Base-by-base conservation (phyloP, 2,888 invertebrate genomes). In the Tachina lurida region DNA sequence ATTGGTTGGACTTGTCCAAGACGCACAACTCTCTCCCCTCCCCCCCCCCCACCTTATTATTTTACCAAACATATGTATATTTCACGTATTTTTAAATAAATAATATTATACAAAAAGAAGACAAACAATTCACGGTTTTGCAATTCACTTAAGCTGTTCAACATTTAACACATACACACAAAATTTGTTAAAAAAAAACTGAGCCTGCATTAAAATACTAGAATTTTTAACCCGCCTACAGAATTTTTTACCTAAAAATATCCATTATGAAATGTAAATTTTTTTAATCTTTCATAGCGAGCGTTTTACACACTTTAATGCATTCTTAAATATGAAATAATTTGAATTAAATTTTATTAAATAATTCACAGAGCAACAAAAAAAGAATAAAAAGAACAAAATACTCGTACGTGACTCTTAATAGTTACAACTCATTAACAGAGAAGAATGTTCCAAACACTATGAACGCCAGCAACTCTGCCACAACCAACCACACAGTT, bases 341-440 rank as follows among this genome's bases (percentile, higher is more conserved):
- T 67, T 78, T 78, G 12, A 60, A 70, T 52, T 43, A n/a, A 52
- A 62, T 43, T 78, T 52, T 70, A 17, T 68, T 49, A 19, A 13
- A 12, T 12, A 39, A 49, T 12, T 7, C 10, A 41, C 1, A 70
- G 3, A 54, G 1, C 1, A 70, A 31, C 13, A 39, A 39, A n/a
- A 47, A 65, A 65, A 22, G 22, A 22, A 22, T 2, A 63, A 10
- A 62, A n/a, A 73, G 31, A 80, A 65, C 41, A 71, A 70, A 81
- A 75, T 75, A 12, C 41, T 63, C 49, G 65, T 77, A 73, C 74
- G 78, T 80, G 84, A 77, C 56, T 65, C 71, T 76, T 73, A 84
- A 80, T 67, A 80, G 76, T 84, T 84, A 62, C 76, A 76, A 80
- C 80, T 84, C 79, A 76, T 84, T 84, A 84, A 65, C 76, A 17